phyloP scores from a whole-genome alignment of 2,113 vertebrate genomes.

The Prochilodus magdalenae region DNA sequence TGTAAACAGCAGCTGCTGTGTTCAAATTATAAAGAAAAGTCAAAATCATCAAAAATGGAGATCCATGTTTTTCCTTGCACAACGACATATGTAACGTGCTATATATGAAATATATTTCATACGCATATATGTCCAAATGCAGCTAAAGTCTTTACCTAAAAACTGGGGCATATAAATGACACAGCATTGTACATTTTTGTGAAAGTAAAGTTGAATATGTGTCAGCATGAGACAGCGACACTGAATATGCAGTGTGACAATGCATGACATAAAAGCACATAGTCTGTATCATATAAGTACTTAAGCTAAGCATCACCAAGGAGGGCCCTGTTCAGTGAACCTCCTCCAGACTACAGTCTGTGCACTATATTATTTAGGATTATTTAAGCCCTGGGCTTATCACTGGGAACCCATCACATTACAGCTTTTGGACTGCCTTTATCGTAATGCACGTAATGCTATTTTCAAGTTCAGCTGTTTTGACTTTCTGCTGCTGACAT shows the following conservation, averaged over 20 bases:
- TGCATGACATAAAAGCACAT: too few relatives aligned
- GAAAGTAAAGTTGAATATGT: too few relatives aligned
- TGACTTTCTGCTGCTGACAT: not conserved
- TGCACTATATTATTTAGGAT: conserved; percentile 18
- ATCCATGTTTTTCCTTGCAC: too few relatives aligned
- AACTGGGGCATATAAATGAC: too few relatives aligned
- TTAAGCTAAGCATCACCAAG: not conserved
- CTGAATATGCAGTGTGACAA: not conserved
- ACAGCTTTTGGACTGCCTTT: not conserved
- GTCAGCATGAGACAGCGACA: not conserved
- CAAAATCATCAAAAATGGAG: too few relatives aligned
- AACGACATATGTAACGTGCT: too few relatives aligned
- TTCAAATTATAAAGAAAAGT: too few relatives aligned
- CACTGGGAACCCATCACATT: not conserved
- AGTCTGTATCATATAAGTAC: not conserved
- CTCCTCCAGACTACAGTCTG: not conserved
- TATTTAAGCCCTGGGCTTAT: not conserved
- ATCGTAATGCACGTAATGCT: not conserved
- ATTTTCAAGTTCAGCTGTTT: not conserved
- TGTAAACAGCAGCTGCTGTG: too few relatives aligned
- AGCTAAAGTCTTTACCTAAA: too few relatives aligned
- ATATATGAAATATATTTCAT: too few relatives aligned
- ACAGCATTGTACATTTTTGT: too few relatives aligned
- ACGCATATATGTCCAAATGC: too few relatives aligned
- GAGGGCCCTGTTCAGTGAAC: not conserved